A percentile compares a stretch with the other conserved stretches of the same genome.
These are phyloP conservation scores for Turritopsis dohrnii DNA, from an alignment of 30 jellyfish, hydroid and myxozoan species.

Conservation along the genomic window DNA sequence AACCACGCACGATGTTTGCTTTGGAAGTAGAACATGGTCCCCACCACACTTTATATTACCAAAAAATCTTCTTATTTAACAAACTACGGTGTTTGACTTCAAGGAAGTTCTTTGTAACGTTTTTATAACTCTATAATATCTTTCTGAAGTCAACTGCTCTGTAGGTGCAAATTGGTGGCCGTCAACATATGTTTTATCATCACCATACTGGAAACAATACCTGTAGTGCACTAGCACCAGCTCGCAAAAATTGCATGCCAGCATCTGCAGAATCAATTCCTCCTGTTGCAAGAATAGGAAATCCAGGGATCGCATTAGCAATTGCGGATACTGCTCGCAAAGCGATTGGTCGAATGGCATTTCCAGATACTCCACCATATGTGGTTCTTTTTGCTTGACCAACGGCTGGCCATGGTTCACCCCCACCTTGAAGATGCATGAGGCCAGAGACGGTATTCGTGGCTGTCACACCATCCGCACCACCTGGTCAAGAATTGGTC, in stretches of 20 bases:
- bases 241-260: constrained; percentile 88
- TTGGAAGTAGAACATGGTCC: no score
- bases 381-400: constrained; percentile 90
- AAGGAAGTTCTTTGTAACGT: no score
- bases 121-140: no score
- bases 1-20: no score
- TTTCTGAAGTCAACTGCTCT: no score
- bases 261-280: constrained; percentile 88
- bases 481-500: no score
- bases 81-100: no score
- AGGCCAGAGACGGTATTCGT: constrained; percentile 96
- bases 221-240: constrained; percentile 97
- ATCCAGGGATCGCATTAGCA: constrained; percentile 90
- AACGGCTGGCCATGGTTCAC: constrained; percentile 87
- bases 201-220: constrained; percentile 29
- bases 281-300: constrained; percentile 96
- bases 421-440: constrained; percentile 82
- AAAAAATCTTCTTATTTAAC: no score
- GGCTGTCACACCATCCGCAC: constrained; percentile 97
- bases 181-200: no score
- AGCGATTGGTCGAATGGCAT: constrained; percentile 97
- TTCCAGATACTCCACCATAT: constrained; percentile 97
- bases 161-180: no score
- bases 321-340: constrained; percentile 95
- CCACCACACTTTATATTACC: no score